These are phyloP conservation scores for Cephus nigrinus DNA, from an alignment of 2,888 invertebrate genomes.

Conservation along the genomic window DNA sequence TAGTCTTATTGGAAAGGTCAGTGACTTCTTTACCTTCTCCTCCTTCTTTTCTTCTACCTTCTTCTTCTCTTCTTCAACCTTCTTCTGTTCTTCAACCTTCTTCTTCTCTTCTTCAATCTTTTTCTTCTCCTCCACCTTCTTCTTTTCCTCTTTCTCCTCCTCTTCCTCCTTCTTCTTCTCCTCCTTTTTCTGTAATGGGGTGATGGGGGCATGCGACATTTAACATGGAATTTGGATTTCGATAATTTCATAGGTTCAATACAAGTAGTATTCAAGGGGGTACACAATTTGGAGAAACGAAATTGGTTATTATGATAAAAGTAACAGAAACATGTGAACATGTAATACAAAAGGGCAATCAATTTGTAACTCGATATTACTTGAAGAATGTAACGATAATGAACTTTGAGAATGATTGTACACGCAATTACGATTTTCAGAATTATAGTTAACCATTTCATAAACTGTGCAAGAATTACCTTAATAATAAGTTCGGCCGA, in stretches of 20 bases:
- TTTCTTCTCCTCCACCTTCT: slow-evolving; percentile 45
- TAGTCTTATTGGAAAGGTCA: not conserved
- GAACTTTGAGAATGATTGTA: not conserved
- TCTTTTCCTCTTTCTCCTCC: slow-evolving; percentile 43
- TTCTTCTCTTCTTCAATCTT: slow-evolving; percentile 50
- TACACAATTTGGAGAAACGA: slow-evolving; percentile 5
- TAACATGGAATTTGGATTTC: not conserved
- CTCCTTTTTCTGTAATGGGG: slow-evolving; percentile 14
- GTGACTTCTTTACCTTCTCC: slow-evolving; percentile 59
- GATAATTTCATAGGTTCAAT: not conserved
- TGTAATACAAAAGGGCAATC: not conserved
- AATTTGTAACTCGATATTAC: not conserved
- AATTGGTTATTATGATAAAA: too few species aligned
- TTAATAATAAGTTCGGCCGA: slow-evolving; percentile 85
- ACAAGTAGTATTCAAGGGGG: slow-evolving; percentile 17
- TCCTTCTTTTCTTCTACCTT: slow-evolving; percentile 64
- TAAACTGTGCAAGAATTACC: slow-evolving; percentile 40
- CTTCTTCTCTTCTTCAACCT: slow-evolving; percentile 52
- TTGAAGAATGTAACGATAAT: not conserved
- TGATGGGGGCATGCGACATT: slow-evolving; percentile 42
- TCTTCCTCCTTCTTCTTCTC: slow-evolving; percentile 27
- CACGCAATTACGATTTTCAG: not conserved
- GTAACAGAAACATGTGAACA: not conserved
- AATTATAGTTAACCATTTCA: not conserved
- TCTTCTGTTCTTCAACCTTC: slow-evolving; percentile 14